Evolutionary conservation across 1,140 invertebrate species (phyloP).

Genomic region (Drosophila murphyi): DNA sequence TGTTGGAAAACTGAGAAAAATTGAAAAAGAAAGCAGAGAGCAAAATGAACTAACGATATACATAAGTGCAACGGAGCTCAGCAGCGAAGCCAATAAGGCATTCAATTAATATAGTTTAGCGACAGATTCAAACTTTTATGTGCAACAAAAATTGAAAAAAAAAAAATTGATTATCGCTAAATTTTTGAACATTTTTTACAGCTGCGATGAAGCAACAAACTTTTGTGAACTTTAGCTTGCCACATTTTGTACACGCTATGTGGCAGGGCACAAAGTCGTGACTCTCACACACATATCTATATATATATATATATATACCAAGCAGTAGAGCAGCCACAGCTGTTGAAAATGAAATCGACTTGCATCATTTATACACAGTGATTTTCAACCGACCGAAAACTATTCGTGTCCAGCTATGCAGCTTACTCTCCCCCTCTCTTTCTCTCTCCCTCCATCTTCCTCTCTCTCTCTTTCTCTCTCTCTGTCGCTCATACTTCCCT

Average conservation of each 20-base stretch:
- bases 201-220: conserved; percentile 52
- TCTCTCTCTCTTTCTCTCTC: neutral
- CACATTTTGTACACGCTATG: neutral
- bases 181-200: too few species aligned
- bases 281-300: conserved; percentile 4
- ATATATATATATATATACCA: too few species aligned
- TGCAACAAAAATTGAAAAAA: neutral
- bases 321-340: conserved; percentile 34
- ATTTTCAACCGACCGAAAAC: conserved; percentile 57
- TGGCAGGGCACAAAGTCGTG: neutral
- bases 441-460: neutral
- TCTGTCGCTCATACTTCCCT: neutral
- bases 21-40: conserved; percentile 13
- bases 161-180: neutral
- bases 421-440: neutral
- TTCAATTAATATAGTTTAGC: conserved; percentile 17
- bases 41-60: conserved; percentile 16
- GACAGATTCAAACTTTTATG: neutral
- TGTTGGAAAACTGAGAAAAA: conserved; percentile 28
- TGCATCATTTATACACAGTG: conserved; percentile 78
- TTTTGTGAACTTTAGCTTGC: conserved; percentile 50
- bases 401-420: conserved; percentile 16
- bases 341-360: conserved; percentile 77
- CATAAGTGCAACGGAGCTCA: neutral
- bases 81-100: conserved; percentile 7